Evolutionary conservation across 2,888 invertebrate genomes (phyloP).

Genomic region (Diarsia mendica): DNA sequence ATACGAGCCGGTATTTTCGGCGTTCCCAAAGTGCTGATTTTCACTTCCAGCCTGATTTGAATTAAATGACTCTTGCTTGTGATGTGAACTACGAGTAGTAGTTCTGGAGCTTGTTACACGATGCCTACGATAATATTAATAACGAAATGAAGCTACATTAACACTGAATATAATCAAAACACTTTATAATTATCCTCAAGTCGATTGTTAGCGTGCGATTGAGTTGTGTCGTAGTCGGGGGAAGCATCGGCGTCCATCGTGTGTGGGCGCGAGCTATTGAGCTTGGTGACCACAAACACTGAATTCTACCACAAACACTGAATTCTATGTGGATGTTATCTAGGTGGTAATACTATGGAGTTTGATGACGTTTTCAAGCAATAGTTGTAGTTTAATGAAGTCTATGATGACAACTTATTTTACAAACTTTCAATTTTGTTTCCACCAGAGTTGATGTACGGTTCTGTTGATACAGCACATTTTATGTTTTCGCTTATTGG

Average conservation of each 20-base stretch:
- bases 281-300: neutral
- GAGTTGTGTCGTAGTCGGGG: constrained; percentile 17
- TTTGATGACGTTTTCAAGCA: neutral
- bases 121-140: too few species aligned
- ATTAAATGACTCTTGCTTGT: neutral
- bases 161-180: too few species aligned
- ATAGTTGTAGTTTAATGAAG: neutral
- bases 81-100: neutral
- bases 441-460: neutral
- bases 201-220: constrained; percentile 39
- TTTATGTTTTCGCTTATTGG: neutral
- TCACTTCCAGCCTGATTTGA: too few species aligned
- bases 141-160: too few species aligned
- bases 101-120: neutral
- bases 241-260: neutral
- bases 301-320: neutral
- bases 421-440: neutral
- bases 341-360: neutral
- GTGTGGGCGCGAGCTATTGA: too few species aligned
- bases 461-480: neutral
- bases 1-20: too few species aligned
- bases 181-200: too few species aligned
- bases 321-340: neutral
- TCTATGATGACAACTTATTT: neutral
- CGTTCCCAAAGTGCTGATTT: too few species aligned